phyloP scores from a whole-genome alignment of 2,797 vertebrate species.

The Spinus olivaceus region DNA sequence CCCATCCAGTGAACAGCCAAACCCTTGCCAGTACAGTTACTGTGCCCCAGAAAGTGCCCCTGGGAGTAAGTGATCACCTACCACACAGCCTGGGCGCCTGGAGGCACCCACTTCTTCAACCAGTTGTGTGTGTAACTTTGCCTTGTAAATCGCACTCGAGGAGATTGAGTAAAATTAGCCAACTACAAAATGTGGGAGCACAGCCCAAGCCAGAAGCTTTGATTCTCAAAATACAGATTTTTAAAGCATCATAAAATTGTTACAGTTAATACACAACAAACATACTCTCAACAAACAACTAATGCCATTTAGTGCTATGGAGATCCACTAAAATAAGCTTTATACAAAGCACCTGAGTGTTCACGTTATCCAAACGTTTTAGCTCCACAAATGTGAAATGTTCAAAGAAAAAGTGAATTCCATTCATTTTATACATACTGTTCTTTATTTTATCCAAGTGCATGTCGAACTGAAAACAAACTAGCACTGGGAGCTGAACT shows the following conservation, averaged over 20 bases:
- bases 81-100: background rate
- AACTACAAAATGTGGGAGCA: background rate
- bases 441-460: background rate
- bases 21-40: background rate
- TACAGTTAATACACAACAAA: background rate
- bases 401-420: conserved; percentile 23
- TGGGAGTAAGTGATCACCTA: background rate
- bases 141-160: background rate
- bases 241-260: background rate
- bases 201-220: background rate
- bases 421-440: conserved; percentile 13
- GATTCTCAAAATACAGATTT: background rate
- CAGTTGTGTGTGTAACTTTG: background rate
- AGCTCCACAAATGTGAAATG: background rate
- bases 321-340: background rate
- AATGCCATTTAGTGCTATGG: background rate
- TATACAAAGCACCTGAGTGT: background rate
- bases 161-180: background rate
- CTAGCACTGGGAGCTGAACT: background rate
- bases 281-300: background rate
- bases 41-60: background rate
- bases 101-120: background rate
- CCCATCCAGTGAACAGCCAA: background rate
- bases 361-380: background rate
- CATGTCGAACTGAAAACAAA: background rate